Evolutionary conservation across 37 sponge, comb jelly and placozoan genomes (phyloP).

Genomic region (Eunapius fragilis): DNA sequence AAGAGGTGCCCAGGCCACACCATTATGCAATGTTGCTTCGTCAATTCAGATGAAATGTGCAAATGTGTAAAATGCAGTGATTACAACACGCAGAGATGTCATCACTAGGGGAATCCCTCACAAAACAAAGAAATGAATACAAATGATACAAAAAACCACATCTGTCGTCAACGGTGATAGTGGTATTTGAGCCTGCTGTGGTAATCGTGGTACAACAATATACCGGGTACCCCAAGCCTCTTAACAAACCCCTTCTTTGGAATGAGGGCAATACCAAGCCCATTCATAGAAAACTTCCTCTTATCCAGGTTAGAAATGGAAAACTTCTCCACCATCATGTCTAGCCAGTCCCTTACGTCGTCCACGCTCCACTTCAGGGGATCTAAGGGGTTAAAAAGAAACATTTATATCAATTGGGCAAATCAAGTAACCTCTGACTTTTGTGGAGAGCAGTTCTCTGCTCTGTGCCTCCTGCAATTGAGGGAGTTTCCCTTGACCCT

Average conservation of each 20-base stretch:
- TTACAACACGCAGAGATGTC: no score
- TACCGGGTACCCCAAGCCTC: not conserved
- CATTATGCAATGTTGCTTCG: no score
- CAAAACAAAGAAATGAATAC: no score
- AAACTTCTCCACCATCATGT: not conserved
- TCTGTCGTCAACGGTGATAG: no score
- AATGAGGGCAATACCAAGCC: not conserved
- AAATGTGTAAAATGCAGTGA: no score
- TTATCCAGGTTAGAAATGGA: not conserved
- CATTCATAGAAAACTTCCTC: not conserved
- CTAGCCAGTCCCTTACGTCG: not conserved
- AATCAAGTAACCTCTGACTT: not conserved
- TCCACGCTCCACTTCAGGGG: not conserved
- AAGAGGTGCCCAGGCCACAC: no score
- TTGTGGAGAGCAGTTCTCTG: not conserved
- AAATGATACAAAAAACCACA: no score
- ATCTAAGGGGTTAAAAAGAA: not conserved
- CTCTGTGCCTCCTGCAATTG: not conserved
- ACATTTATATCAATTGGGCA: no score
- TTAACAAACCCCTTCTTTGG: not conserved
- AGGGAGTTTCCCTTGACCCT: not conserved
- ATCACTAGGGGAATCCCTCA: no score
- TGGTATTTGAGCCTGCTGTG: constrained; percentile 6
- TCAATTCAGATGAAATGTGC: no score
- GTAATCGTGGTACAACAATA: not conserved